Evolutionary conservation across 2,113 vertebrate species (phyloP).

Genomic region (Willisornis vidua): DNA sequence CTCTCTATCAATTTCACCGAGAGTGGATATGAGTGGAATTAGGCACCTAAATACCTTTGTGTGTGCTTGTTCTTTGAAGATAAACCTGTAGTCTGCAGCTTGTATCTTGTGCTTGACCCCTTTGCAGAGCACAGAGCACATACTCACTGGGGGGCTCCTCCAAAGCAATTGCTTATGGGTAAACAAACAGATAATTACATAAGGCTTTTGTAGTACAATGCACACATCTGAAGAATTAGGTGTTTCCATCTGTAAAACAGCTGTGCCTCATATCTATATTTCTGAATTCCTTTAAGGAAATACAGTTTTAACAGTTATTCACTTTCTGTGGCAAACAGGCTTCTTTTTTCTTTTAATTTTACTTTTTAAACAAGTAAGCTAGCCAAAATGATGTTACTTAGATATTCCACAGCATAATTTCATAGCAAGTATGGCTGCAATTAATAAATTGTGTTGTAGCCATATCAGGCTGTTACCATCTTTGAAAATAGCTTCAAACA

Average conservation of each 20-base stretch:
- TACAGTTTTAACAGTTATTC: neutral
- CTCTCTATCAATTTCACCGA: neutral
- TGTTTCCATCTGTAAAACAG: neutral
- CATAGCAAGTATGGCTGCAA: neutral
- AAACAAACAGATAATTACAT: conserved; percentile 5
- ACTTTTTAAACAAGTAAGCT: neutral
- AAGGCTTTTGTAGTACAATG: neutral
- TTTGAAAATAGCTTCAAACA: conserved; percentile 40
- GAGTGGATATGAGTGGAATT: neutral
- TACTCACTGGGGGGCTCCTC: neutral
- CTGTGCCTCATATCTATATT: neutral
- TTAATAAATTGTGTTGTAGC: conserved; percentile 19
- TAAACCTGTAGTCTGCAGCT: neutral
- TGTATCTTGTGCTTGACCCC: neutral
- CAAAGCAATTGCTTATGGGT: neutral
- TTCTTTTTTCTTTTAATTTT: neutral
- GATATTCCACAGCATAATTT: neutral
- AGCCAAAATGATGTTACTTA: neutral
- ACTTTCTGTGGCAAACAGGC: neutral
- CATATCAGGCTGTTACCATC: neutral
- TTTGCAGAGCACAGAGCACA: neutral
- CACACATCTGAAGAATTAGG: neutral
- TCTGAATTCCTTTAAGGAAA: neutral
- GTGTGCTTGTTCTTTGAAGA: neutral
- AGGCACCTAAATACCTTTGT: neutral